Evolutionary conservation across 2,797 vertebrate species (phyloP).

Genomic region (Neosalanx taihuensis): DNA sequence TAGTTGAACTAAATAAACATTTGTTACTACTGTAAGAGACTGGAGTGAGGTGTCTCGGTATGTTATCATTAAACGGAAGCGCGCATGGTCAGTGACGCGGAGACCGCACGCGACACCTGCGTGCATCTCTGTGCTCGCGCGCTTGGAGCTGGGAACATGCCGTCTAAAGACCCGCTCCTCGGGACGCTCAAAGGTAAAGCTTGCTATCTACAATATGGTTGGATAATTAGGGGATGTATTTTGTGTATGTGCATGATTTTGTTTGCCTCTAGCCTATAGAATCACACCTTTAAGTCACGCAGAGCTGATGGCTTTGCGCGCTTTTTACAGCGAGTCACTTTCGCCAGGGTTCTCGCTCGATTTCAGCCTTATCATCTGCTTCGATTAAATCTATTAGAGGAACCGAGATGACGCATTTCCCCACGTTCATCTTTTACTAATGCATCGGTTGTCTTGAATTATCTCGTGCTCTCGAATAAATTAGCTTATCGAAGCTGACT

Average conservation of each 20-base stretch:
- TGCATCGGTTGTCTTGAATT: neutral
- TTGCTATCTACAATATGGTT: neutral
- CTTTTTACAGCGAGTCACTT: neutral
- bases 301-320: too few relatives aligned
- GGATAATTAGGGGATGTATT: neutral
- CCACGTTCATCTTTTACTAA: neutral
- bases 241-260: neutral
- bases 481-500: too few relatives aligned
- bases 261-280: too few relatives aligned
- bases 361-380: too few relatives aligned
- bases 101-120: constrained; percentile 12
- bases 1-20: neutral
- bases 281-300: too few relatives aligned
- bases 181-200: constrained; percentile 75
- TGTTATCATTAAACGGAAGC: constrained; percentile 19
- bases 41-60: constrained; percentile 39
- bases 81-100: neutral
- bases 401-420: too few relatives aligned
- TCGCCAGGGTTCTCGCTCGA: neutral
- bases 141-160: constrained; percentile 56
- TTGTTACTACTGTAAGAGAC: neutral
- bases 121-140: constrained; percentile 5
- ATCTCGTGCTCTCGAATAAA: neutral
- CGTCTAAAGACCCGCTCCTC: constrained; percentile 77
- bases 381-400: too few relatives aligned